These are phyloP conservation scores for Parauchenoglanis ngamensis DNA, from an alignment of 2,797 vertebrate genomes.

Conservation along the genomic window DNA sequence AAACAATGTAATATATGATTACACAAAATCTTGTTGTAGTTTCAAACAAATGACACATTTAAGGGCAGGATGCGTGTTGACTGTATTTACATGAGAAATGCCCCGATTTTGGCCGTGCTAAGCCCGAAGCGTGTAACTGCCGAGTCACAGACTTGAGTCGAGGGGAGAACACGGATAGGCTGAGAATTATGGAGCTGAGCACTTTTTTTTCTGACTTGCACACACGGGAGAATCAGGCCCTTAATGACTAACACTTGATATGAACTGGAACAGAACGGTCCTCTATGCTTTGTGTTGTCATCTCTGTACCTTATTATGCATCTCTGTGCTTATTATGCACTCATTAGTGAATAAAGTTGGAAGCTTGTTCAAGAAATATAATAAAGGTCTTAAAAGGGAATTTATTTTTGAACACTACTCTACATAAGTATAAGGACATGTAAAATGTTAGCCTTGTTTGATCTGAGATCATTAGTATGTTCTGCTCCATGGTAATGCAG, in stretches of 20 bases:
- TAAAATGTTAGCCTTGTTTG: background rate
- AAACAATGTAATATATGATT: too few species aligned
- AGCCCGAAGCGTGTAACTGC: too few species aligned
- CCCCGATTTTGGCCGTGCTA: too few species aligned
- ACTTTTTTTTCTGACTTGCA: too few species aligned
- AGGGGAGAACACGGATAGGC: too few species aligned
- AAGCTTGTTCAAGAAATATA: background rate
- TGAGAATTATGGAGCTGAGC: too few species aligned
- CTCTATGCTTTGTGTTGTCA: background rate
- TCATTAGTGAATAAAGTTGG: background rate
- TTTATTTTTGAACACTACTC: background rate
- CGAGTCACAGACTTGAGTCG: too few species aligned
- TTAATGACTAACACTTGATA: background rate
- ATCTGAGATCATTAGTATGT: constrained; percentile 7
- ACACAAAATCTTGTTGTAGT: too few species aligned
- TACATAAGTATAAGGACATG: background rate
- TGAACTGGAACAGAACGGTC: background rate
- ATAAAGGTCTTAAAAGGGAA: background rate
- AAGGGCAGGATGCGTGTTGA: too few species aligned
- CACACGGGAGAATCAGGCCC: too few species aligned
- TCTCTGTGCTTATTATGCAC: background rate
- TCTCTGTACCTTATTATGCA: background rate
- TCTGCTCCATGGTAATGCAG: background rate
- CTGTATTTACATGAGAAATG: too few species aligned
- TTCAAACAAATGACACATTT: too few species aligned